Evolutionary conservation across 2,113 vertebrate genomes (phyloP), one percentile per base, ranked within the genome.

Genomic region (Tiliqua scincoides): DNA sequence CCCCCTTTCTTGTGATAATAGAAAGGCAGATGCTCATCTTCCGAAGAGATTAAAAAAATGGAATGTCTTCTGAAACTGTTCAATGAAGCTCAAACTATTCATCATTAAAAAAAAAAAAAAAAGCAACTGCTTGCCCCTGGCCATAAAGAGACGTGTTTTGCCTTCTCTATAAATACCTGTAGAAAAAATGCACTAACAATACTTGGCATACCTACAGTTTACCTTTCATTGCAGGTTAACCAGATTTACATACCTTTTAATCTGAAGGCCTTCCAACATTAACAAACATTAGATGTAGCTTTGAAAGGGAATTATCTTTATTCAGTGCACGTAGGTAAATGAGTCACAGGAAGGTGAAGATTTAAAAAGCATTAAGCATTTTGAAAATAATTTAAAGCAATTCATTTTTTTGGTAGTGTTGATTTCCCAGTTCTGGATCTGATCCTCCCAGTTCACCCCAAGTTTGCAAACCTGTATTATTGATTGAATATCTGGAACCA

Each of bases 41-140:
- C 37, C 37, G 76, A 89, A 92, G 88, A 65, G 3, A 63, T 40
- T 37, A 43, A 72, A 37, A 17, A 20, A 25, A 63, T 15, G 57
- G 9, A 86, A 82, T 68, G 77, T 0, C 3, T 88, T 89, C 65
- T 89, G 81, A 89, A 93, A 91, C 67, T 83, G 18, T 72, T 89
- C 0, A 10, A 76, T 88, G 71, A 85, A 57, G 7, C 32, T 30
- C 23, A 70, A 90, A 79, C 4, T 65, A 67, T 74, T 90, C 6
- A 72, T 89, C n/a, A 52, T n/a, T 72, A 40, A 40, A 35, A 25
- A 70, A 61, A 77, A 37, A 14, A 27, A 65, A 17, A 90, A 91
- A 79, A 79, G 68, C 5, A 74, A 70, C 32, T 80, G 40, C 67
- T 61, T 86, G 20, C 12, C 65, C 85, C 71, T 84, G 85, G 25